Evolutionary conservation across 2,888 invertebrate species (phyloP).

Genomic region (Caenorhabditis panamensis): DNA sequence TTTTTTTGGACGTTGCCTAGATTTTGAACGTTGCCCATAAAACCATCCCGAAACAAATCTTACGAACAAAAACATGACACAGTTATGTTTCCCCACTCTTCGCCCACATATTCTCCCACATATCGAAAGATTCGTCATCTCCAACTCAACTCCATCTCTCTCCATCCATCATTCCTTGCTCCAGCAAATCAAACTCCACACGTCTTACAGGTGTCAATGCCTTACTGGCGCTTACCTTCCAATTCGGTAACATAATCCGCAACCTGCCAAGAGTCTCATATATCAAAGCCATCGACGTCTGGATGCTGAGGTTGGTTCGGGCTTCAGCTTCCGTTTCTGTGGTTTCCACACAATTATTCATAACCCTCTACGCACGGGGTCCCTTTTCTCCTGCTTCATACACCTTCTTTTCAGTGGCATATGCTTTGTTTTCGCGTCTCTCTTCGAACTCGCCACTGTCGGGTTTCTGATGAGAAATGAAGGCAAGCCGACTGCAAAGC

Average conservation of each 20-base stretch:
- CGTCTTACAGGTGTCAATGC: conserved; percentile 76
- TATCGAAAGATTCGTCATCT: too few species aligned
- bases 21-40: too few species aligned
- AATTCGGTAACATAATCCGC: conserved; percentile 80
- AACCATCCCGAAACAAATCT: too few species aligned
- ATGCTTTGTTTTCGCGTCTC: conserved; percentile 80
- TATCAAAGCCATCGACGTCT: conserved; percentile 78
- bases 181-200: neutral
- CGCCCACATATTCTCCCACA: too few species aligned
- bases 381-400: too few species aligned
- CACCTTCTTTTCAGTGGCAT: conserved; percentile 74
- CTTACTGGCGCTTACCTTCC: conserved; percentile 81
- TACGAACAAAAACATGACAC: too few species aligned
- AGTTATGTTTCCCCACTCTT: too few species aligned
- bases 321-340: conserved; percentile 14
- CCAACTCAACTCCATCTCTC: too few species aligned
- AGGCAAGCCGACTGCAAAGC: conserved; percentile 64
- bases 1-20: too few species aligned
- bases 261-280: conserved; percentile 80
- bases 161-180: too few species aligned
- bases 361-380: too few species aligned
- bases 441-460: conserved; percentile 79
- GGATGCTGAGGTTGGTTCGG: conserved; percentile 76
- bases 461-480: conserved; percentile 78
- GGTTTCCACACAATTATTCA: conserved; percentile 43